Base-by-base conservation (phyloP, 2,888 invertebrate genomes). In the Ophion obscuratus region DNA sequence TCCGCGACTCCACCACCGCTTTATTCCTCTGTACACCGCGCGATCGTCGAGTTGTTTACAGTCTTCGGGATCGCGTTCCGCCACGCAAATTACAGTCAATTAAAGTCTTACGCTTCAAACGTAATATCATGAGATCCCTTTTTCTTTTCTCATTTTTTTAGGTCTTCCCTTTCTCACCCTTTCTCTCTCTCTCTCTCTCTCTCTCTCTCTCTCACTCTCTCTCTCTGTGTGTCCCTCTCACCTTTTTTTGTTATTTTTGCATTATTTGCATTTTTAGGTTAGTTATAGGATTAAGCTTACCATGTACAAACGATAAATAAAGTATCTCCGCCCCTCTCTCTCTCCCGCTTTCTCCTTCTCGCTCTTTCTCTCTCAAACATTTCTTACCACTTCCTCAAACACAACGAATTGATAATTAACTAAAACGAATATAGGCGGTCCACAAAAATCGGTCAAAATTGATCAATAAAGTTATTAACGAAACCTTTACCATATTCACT, bases 71-170 rank as follows among this genome's bases (percentile, higher is more conserved):
- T 89, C 85, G 88, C 88, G 89, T 89, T 88, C 89, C 87, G 87
- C 89, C 84, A 89, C 87, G 89, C 88, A 91, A 91, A 91, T 91
- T 90, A 89, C 90, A 89, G 90, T 91, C 90, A 91, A 91, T 91
- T 90, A 91, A 90, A 91, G 88, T 79, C 89, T 88, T 89, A 79
- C 88, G 86, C 88, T 83, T 87, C 85, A 83, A 86, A 88, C 89
- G 88, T 88, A 90, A 89, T 91, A 90, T 90, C 89, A 40, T 17
- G 88, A 90, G 87, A 89, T 84, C 85, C 76, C 81, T 74, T 70
- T 64, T 80, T 74, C 20, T 59, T 78, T 53, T 53, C 17, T 17
- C 53, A 53, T 53, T 53, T 73, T 31, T 73, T 71, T 59, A 31
- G 59, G 44, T 67, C 24, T 44, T 36, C 61, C 31, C 40, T 14